phyloP scores from a whole-genome alignment of 2,797 vertebrate genomes.

The Chiroxiphia lanceolata region DNA sequence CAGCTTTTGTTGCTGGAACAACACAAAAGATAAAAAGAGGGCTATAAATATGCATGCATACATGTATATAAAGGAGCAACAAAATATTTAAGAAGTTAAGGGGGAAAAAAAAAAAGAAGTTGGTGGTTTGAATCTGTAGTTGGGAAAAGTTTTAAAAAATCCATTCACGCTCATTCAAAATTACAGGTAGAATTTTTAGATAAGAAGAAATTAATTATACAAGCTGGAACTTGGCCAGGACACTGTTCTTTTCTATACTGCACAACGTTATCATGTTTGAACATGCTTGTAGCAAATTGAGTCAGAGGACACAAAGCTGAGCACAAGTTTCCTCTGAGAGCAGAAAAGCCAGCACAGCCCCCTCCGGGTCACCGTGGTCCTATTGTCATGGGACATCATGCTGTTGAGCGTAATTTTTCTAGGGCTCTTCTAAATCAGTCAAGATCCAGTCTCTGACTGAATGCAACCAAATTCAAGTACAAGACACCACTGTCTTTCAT shows the following conservation, averaged over 20 bases:
- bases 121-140: background rate
- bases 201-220: slow-evolving; percentile 59
- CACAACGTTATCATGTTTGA: slow-evolving; percentile 3
- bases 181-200: slow-evolving; percentile 47
- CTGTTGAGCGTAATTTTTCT: background rate
- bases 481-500: background rate
- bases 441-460: background rate
- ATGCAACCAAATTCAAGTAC: background rate
- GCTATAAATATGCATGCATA: background rate
- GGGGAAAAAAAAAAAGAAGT: background rate
- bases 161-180: background rate
- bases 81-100: background rate
- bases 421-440: background rate
- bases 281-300: slow-evolving; percentile 33
- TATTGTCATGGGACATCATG: background rate
- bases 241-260: background rate
- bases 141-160: slow-evolving; percentile 36
- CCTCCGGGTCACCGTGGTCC: background rate
- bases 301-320: background rate
- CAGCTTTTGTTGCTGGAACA: background rate
- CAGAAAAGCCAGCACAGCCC: background rate
- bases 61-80: background rate
- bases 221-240: slow-evolving; percentile 40
- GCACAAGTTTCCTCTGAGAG: background rate
- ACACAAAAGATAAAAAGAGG: background rate